phyloP scores from a whole-genome alignment of 2,113 vertebrate genomes.

The Holacanthus passer region DNA sequence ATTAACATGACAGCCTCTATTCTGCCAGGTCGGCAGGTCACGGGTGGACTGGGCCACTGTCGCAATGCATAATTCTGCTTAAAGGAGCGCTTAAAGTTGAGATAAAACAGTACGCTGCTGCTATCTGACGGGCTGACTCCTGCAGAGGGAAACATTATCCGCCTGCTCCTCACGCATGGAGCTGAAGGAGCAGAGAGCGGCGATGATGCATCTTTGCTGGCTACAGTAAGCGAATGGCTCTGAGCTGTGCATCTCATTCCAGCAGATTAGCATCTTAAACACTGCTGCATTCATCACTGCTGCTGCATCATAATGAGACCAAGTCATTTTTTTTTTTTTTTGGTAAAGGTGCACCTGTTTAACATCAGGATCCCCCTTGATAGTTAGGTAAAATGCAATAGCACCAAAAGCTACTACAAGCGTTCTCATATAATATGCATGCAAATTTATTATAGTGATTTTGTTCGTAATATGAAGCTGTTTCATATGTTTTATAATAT shows the following conservation, averaged over 20 bases:
- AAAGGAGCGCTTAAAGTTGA: slow-evolving; percentile 48
- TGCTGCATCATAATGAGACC: slow-evolving; percentile 69
- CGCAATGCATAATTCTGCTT: slow-evolving; percentile 65
- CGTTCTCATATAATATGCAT: slow-evolving; percentile 3
- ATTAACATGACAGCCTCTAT: slow-evolving; percentile 90
- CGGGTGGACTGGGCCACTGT: slow-evolving; percentile 52
- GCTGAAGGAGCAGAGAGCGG: slow-evolving; percentile 42
- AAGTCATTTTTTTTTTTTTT: slow-evolving; percentile 27
- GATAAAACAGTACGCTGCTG: slow-evolving; percentile 65
- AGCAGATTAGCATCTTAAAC: slow-evolving; percentile 79
- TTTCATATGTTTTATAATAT: neutral
- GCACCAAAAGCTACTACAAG: neutral
- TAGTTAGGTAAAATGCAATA: slow-evolving; percentile 17
- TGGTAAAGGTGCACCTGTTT: slow-evolving; percentile 72
- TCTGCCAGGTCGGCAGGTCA: slow-evolving; percentile 83
- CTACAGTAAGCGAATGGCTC: slow-evolving; percentile 67
- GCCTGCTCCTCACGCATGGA: slow-evolving; percentile 31
- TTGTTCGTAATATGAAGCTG: neutral
- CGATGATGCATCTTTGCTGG: slow-evolving; percentile 71
- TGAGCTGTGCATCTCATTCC: slow-evolving; percentile 72
- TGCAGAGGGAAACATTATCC: slow-evolving; percentile 59
- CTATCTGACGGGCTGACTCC: slow-evolving; percentile 66
- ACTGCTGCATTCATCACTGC: slow-evolving; percentile 72
- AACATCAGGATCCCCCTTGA: slow-evolving; percentile 27
- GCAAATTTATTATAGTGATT: neutral